Percentiles rank a stretch among this genome's conserved stretches.
Evolutionary conservation across 2,113 vertebrate species (phyloP).

Genomic region (Archilochus colubris): DNA sequence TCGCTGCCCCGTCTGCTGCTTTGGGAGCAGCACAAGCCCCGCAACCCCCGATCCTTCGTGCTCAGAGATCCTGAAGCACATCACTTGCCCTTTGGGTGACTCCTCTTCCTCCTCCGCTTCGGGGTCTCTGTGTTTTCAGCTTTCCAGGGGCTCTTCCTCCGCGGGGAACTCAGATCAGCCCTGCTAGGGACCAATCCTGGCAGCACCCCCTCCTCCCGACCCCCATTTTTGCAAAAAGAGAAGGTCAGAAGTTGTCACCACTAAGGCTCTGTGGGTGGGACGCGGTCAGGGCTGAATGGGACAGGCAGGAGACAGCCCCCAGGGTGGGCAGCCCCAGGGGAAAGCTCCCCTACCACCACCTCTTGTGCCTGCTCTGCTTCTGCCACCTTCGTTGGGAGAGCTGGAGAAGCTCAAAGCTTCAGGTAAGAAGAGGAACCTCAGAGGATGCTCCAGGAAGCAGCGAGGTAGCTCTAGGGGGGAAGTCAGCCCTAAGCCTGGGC

Average conservation of each 20-base stretch:
- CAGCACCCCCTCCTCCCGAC: too few relatives aligned
- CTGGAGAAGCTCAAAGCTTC: background rate
- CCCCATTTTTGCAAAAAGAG: too few relatives aligned
- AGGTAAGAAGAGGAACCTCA: fast-evolving
- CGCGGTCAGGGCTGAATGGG: fast-evolving
- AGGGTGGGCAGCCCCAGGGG: background rate
- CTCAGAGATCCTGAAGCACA: fast-evolving
- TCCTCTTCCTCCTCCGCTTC: background rate
- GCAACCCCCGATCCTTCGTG: background rate
- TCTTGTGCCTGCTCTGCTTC: background rate
- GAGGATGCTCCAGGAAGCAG: background rate
- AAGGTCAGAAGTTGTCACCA: background rate
- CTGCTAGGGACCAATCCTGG: background rate
- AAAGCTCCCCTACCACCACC: too few relatives aligned
- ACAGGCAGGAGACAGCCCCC: background rate
- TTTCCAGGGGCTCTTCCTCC: fast-evolving
- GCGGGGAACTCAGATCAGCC: background rate
- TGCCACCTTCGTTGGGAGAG: too few relatives aligned
- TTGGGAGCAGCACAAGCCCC: background rate
- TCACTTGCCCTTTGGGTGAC: background rate
- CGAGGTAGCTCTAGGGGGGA: fast-evolving
- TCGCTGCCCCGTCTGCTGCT: fast-evolving
- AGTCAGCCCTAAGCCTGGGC: too few relatives aligned
- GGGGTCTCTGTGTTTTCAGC: fast-evolving
- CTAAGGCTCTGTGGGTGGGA: background rate